Base-by-base conservation (phyloP, 2,797 vertebrate species). In the Mus spretus region DNA sequence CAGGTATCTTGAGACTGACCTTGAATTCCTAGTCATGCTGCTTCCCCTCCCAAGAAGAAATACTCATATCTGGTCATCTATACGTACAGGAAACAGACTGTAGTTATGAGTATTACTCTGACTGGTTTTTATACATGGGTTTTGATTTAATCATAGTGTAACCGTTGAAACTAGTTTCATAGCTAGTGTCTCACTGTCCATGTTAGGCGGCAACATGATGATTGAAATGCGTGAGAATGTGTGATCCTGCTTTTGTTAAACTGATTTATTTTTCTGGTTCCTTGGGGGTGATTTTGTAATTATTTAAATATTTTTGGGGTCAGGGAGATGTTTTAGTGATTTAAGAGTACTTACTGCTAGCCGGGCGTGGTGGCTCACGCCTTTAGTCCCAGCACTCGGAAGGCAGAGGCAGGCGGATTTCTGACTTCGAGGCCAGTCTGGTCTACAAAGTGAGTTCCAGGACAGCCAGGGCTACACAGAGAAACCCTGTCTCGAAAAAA, bases 111-210 rank as follows among this genome's bases (percentile, higher is more conserved):
- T 92, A 40, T 86, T 89, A 82, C 67, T 77, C 28, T 53, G 7
- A 34, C 1, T 74, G 10, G 10, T 77, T 31, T 26, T 61, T 81
- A 86, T 28, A 93, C 31, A 67, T 37, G 3, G 63, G 28, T 63
- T 81, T 91, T 67, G 8, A 57, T 80, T 92, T 89, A 94, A 31
- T 90, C 14, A 77, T 47, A 57, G n/a, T 82, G n/a, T 84, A 28
- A 65, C 9, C n/a, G 55, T 79, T 53, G 50, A 50, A 84, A 57
- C 63, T 82, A 85, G 50, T 63, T 70, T 77, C 1, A 53, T 37
- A 89, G 34, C 67, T 28, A 89, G 0, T 47, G 4, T 87, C 47
- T 67, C 22, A 53, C 28, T 84, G 14, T 81, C n/a, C 28, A 1
- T 47, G 31, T 50, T 31, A 53, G 50, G 17, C 50, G 72, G 65